Conservation (phyloP, 2,888 invertebrate species). For the Athalia circularis region DNA sequence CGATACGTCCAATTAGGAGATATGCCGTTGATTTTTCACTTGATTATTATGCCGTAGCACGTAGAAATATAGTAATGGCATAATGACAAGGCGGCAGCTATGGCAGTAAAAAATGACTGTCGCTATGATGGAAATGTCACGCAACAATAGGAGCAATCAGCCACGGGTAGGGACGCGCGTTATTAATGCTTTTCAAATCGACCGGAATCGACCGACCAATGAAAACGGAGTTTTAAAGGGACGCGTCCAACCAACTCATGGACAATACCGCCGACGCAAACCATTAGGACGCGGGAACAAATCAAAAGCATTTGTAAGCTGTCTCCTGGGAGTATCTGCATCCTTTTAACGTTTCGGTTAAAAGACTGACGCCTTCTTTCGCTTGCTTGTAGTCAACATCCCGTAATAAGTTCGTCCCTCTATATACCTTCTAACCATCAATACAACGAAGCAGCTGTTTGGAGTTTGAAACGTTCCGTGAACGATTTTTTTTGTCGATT, state of each 20-base stretch:
- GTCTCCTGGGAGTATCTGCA: constrained; percentile 23
- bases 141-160: constrained; percentile 46
- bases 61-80: constrained; percentile 33
- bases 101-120: constrained; percentile 44
- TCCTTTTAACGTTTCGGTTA: not conserved
- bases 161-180: constrained; percentile 33
- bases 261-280: not conserved
- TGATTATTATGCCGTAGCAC: constrained; percentile 20
- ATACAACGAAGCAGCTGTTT: not conserved
- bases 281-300: constrained; percentile 22
- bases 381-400: not conserved
- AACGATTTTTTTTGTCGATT: too few relatives aligned
- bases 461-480: too few relatives aligned
- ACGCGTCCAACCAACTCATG: constrained; percentile 8
- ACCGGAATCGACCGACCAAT: constrained; percentile 36
- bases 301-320: constrained; percentile 42
- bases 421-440: not conserved
- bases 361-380: constrained; percentile 14
- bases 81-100: constrained; percentile 37
- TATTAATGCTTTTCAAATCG: constrained; percentile 43
- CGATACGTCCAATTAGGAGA: constrained; percentile 29
- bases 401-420: not conserved
- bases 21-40: constrained; percentile 33
- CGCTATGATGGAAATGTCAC: constrained; percentile 43
- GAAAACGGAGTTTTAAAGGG: constrained; percentile 27